Evolutionary conservation across 2,888 invertebrate genomes (phyloP).

Genomic region (Chrysotoxum bicinctum): DNA sequence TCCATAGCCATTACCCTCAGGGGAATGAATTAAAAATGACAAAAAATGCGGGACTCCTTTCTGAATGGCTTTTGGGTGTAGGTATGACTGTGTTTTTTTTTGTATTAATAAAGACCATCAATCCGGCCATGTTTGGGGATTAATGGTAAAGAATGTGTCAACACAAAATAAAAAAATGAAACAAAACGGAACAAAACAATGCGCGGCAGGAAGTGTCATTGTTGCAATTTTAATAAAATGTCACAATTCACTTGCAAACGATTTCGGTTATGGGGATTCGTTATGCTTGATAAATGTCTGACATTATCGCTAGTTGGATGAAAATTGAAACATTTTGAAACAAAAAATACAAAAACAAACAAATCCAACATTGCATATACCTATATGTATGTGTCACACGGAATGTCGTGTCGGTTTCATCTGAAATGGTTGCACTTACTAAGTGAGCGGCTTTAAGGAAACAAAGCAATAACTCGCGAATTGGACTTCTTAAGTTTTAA

Average conservation of each 20-base stretch:
- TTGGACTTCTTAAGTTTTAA: constrained; percentile 58
- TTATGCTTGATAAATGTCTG: constrained; percentile 64
- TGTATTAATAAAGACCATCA: constrained; percentile 21
- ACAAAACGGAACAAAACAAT: constrained; percentile 34
- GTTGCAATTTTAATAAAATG: constrained; percentile 75
- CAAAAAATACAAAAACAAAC: background rate
- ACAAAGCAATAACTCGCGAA: constrained; percentile 56
- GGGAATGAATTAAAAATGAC: constrained; percentile 64
- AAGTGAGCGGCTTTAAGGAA: constrained; percentile 37
- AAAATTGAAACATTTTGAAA: constrained; percentile 66
- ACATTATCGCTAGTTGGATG: constrained; percentile 54
- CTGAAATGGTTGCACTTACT: constrained; percentile 7
- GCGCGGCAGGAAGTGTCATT: constrained; percentile 62
- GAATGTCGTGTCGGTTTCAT: too few relatives aligned
- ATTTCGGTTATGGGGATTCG: constrained; percentile 70
- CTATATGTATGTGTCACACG: background rate
- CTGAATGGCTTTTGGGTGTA: constrained; percentile 15
- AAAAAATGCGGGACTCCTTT: constrained; percentile 52
- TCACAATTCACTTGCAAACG: constrained; percentile 74
- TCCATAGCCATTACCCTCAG: background rate
- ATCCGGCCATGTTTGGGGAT: constrained; percentile 25
- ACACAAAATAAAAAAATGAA: constrained; percentile 16
- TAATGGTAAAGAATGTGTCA: constrained; percentile 59
- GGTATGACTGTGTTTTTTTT: background rate
- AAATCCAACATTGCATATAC: background rate